Base-by-base conservation (phyloP, 2,888 invertebrate genomes). In the Hemithea aestivaria region DNA sequence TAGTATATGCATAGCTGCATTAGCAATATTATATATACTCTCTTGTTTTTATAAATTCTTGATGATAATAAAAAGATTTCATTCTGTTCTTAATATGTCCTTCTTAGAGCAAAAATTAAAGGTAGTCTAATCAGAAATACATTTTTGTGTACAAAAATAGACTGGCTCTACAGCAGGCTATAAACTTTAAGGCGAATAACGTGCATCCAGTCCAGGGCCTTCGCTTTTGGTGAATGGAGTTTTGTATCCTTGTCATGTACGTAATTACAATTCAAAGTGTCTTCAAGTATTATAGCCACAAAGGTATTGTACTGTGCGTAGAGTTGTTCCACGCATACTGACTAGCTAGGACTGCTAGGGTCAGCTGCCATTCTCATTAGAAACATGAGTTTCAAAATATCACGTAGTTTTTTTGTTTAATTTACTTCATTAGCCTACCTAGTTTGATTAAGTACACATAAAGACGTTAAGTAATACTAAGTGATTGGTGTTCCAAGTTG, bases 401-500 rank as follows among this genome's bases (percentile, higher is more conserved):
- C n/a, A n/a, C n/a, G n/a, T n/a, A n/a, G n/a, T n/a, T n/a, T n/a
- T n/a, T n/a, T n/a, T n/a, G n/a, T n/a, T n/a, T n/a, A n/a, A n/a
- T n/a, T n/a, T n/a, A n/a, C n/a, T n/a, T n/a, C n/a, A n/a, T n/a
- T n/a, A n/a, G n/a, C n/a, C n/a, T n/a, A n/a, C n/a, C n/a, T n/a
- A n/a, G n/a, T n/a, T n/a, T n/a, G n/a, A n/a, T n/a, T n/a, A n/a
- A n/a, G n/a, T n/a, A n/a, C n/a, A n/a, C n/a, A n/a, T n/a, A n/a
- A n/a, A n/a, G n/a, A n/a, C n/a, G n/a, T n/a, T n/a, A n/a, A 16
- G 16, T 16, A 16, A 16, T 16, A 67, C 68, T 72, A 77, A 75
- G 75, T 72, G 81, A 82, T 76, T 80, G 80, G 72, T 21, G 27
- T 27, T 35, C 20, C 62, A 74, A 69, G 62, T 65, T 61, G 63